Evolutionary conservation across 1,140 invertebrate species (phyloP), one percentile per base, ranked within the genome.

Genomic region (Pseudomyrmex dendroicus): DNA sequence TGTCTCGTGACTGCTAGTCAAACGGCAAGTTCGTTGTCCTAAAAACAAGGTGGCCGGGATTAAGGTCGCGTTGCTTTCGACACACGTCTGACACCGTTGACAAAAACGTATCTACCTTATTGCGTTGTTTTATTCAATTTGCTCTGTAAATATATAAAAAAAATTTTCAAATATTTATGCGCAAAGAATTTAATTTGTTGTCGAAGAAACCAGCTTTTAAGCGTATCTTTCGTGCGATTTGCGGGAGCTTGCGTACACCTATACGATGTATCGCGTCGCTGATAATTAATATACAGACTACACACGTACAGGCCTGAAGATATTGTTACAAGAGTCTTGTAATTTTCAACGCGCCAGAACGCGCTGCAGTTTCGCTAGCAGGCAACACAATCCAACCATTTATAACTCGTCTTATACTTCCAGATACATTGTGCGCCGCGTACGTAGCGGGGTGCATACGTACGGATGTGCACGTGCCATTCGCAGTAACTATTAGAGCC

Each of bases 401-500:
- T 76, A 83, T 83, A 83, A 83, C 73, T 74, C 72, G 72, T 83
- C 82, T 83, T 76, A 83, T 83, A 85, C 76, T 73, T 80, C 56
- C 62, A 73, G 76, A 74, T 82, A 82, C 78, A 82, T 73, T 82
- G 78, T 82, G 50, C 57, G 59, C 57, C 50, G 56, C 52, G 22
- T 68, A 84, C 35, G 2, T 25, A 25, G 46, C 50, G 13, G 13
- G 44, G 52, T 9, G 52, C 35, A 56, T 63, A 50, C 76, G 35
- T 86, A 82, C 59, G 76, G 59, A 87, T 88, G 87, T 91, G 89
- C 90, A 89, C 90, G 86, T 91, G 90, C 89, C 91, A 92, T 91
- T 94, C 91, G 90, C 89, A 90, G 91, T 91, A 93, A 93, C 92
- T 93, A 94, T 94, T 93, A 93, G 91, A 91, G 92, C 93, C 91